Conservation (phyloP, 2,888 invertebrate genomes). For the Venusia cambrica region DNA sequence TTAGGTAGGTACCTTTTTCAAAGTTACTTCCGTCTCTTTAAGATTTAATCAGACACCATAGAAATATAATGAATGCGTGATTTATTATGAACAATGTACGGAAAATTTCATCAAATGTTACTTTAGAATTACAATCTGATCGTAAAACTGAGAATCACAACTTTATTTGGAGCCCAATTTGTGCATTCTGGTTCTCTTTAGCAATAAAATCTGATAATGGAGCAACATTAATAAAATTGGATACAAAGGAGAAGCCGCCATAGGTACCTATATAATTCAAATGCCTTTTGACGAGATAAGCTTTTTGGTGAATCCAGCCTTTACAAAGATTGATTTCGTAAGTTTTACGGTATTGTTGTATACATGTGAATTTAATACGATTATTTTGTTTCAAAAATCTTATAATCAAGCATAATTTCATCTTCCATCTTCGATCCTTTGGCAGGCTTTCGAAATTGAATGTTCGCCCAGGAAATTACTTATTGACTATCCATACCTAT, state of each 20-base stretch:
- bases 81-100: no score
- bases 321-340: slow-evolving; percentile 46
- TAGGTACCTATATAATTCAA: slow-evolving; percentile 45
- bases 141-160: slow-evolving; percentile 53
- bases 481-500: no score
- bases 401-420: slow-evolving; percentile 5
- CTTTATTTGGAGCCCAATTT: slow-evolving; percentile 63
- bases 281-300: slow-evolving; percentile 51
- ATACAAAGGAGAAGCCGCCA: slow-evolving; percentile 50
- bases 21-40: no score
- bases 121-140: no score
- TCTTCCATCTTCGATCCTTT: no score
- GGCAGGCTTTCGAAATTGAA: no score
- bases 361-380: slow-evolving; percentile 33
- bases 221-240: slow-evolving; percentile 64
- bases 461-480: no score
- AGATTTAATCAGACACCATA: no score
- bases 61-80: no score
- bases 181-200: slow-evolving; percentile 54
- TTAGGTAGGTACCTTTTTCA: no score
- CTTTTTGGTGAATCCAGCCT: slow-evolving; percentile 46
- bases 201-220: slow-evolving; percentile 69
- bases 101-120: no score
- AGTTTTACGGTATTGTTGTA: slow-evolving; percentile 40
- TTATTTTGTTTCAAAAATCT: slow-evolving; percentile 22